These are phyloP conservation scores for Falco punctatus DNA, from an alignment of 2,113 vertebrate species.

Conservation along the genomic window DNA sequence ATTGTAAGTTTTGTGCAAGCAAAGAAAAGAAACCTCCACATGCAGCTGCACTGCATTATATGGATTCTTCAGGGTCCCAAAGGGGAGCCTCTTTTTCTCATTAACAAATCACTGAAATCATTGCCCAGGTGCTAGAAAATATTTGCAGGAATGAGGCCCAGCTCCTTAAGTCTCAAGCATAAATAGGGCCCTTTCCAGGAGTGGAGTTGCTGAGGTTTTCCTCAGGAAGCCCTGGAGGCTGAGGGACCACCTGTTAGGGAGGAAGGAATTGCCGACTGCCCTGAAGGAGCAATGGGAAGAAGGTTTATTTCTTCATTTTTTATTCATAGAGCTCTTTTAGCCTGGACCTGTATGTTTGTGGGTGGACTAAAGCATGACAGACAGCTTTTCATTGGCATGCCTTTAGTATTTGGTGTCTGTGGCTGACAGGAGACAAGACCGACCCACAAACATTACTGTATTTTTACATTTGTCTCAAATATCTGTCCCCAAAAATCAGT, in stretches of 20 bases:
- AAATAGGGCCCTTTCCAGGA: background rate
- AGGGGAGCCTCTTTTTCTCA: background rate
- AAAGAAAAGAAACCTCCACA: conserved; percentile 4
- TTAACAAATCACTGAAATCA: conserved; percentile 13
- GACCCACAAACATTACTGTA: background rate
- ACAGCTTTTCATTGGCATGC: background rate
- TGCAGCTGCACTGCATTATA: background rate
- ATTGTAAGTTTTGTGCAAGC: background rate
- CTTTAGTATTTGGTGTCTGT: background rate
- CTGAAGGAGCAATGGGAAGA: background rate
- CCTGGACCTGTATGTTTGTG: background rate
- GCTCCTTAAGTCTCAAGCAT: background rate
- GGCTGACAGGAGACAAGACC: background rate
- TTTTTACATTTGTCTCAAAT: background rate
- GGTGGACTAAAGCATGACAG: fast-evolving
- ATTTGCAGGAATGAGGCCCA: background rate
- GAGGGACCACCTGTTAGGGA: background rate
- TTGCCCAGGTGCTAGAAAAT: background rate
- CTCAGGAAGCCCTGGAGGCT: background rate
- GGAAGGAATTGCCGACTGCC: background rate
- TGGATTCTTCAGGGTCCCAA: background rate
- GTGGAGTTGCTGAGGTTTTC: background rate
- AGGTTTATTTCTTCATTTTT: background rate
- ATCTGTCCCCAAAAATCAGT: background rate
- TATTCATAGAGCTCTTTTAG: background rate